phyloP scores from a whole-genome alignment of 2,888 invertebrate genomes.

The Chironomus riparius region DNA sequence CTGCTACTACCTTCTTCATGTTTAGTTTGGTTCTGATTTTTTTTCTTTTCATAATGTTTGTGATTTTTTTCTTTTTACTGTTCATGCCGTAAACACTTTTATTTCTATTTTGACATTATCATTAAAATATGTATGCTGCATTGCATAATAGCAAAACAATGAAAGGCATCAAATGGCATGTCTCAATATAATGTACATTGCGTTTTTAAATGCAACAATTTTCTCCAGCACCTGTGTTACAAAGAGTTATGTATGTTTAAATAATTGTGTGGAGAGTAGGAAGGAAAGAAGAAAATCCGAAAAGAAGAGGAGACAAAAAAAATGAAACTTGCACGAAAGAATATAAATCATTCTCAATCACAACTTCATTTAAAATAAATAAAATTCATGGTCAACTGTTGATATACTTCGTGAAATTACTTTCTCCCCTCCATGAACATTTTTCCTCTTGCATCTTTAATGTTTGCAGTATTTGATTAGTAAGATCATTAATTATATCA shows the following conservation, averaged over 20 bases:
- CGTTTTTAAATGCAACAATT: not conserved
- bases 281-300: not conserved
- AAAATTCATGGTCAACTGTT: conserved; percentile 18
- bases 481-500: too few relatives aligned
- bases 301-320: not conserved
- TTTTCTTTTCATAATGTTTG: conserved; percentile 15
- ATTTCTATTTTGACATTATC: not conserved
- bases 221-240: not conserved
- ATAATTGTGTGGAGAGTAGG: not conserved
- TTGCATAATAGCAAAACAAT: too few relatives aligned
- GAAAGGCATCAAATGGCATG: not conserved
- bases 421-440: not conserved
- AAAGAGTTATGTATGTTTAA: not conserved
- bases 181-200: not conserved
- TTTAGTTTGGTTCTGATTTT: conserved; percentile 13
- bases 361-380: not conserved
- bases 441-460: too few relatives aligned
- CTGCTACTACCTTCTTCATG: not conserved
- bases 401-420: not conserved
- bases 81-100: not conserved
- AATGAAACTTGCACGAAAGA: not conserved
- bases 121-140: not conserved
- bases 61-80: conserved; percentile 9
- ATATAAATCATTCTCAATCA: not conserved
- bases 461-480: too few relatives aligned